Evolutionary conservation across 2,888 invertebrate species (phyloP), one percentile per base, ranked within the genome.

Genomic region (Fragum sueziense): DNA sequence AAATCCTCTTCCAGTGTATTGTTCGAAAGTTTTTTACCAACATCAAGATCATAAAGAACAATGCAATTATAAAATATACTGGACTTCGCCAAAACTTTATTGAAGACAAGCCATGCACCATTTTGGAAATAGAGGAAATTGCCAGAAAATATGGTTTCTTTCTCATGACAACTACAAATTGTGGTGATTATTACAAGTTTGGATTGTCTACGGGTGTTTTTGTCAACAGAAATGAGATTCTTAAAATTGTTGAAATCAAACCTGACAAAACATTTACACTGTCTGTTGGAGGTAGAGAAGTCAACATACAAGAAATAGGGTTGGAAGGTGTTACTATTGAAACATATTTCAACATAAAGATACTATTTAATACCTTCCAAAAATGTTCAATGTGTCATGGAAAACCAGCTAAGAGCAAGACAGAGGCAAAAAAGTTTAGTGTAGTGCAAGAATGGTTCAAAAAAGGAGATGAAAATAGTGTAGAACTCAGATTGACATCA

Each of bases 391-490:
- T 72, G n/a, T 72, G 72, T 33, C 37, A 37, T 9, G 72, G 72
- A 17, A 72, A 62, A 47, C 0, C 9, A 29, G 65, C 65, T 20
- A 33, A 47, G 3, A 37, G 37, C 37, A 72, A 72, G 51, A 34
- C 25, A 25, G 27, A 62, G 33, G 31, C 62, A 29, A 72, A 22
- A 2, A 72, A 62, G 22, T 62, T 41, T 51, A 72, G 65, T 62
- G 57, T 72, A 33, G 72, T 72, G 9, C 72, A 72, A 52, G 72
- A 72, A 33, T 72, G 72, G 61, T n/a, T 6, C 25, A n/a, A 31
- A 29, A 37, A 14, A 20, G 61, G 72, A 31, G 62, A 72, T 62
- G 72, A 72, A 33, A 72, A 61, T 51, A 62, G 29, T 33, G 3
- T 62, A 31, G 29, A 51, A 14, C 31, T 62, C 14, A 62, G 52